Evolutionary conservation across 2,113 vertebrate species (phyloP).

Genomic region (Saimiri boliviensis): DNA sequence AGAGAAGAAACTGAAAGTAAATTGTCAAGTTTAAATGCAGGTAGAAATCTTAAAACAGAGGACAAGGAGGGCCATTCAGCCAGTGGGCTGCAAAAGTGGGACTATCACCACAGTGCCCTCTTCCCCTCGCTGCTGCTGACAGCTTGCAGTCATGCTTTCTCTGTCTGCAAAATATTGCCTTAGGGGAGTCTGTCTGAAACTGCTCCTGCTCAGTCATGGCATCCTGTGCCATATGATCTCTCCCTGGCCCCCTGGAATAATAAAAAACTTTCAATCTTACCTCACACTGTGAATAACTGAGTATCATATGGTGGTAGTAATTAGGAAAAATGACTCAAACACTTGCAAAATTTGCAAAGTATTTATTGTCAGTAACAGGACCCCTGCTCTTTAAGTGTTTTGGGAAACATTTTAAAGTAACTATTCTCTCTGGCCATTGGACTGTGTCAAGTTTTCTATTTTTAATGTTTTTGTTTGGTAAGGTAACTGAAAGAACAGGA

Average conservation of each 20-base stretch:
- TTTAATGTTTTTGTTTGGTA: neutral
- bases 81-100: neutral
- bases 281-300: constrained; percentile 65
- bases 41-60: neutral
- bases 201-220: constrained; percentile 6
- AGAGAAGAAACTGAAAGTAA: neutral
- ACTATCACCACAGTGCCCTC: neutral
- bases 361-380: neutral
- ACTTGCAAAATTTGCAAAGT: constrained; percentile 42
- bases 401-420: neutral
- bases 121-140: neutral
- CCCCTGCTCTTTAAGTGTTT: neutral
- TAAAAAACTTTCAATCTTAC: constrained; percentile 55
- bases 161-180: constrained; percentile 28
- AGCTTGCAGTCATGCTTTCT: neutral
- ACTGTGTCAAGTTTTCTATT: neutral
- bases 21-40: neutral
- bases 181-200: constrained; percentile 1
- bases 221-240: constrained; percentile 56
- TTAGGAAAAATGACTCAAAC: constrained; percentile 63
- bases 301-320: constrained; percentile 58
- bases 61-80: neutral
- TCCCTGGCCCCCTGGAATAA: constrained; percentile 31
- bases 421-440: neutral
- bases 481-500: neutral